Evolutionary conservation across 2,113 vertebrate species (phyloP), one percentile per base, ranked within the genome.

Genomic region (Peucedramus taeniatus): DNA sequence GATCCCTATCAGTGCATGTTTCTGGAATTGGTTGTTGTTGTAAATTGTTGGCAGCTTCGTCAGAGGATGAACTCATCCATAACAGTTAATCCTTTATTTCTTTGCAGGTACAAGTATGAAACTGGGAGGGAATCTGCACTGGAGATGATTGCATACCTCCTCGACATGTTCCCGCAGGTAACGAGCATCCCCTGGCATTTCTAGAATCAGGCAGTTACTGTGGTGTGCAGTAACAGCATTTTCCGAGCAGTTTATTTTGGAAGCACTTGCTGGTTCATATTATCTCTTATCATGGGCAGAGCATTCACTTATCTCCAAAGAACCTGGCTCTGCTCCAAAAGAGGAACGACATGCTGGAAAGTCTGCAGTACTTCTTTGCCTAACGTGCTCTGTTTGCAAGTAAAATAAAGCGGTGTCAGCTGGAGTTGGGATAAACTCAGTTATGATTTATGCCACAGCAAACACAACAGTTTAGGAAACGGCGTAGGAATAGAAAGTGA

Each of bases 81-180:
- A 49, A 54, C 39, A 4, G 1, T 76, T 92, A 47, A 45, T 97
- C 14, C 27, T 37, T 59, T 40, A 6, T 96, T 87, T 95, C 76
- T 68, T 87, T 51, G 9, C 94, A 98, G 98, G 49, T 99, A 99
- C 1, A 99, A 99, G 80, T 99, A 99, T 44, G 99, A 99, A 97
- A 99, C 98, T 0, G 99, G 99, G 64, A 98, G 99, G 94, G 99
- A 99, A 82, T 99, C 99, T 3, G 98, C 98, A 8, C 97, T 99
- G 95, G 99, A 99, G 97, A 99, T 99, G 98, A 97, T 99, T 76
- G 98, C 98, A 0, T 99, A 97, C 94, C 98, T 99, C 86, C 98
- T 99, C 30, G 99, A 99, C 94, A 97, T 92, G 4, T 99, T 99
- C 90, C 99, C 99, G 50, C 96, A 98, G 98, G 99, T 99, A 98